These are phyloP conservation scores for Holothuria scabra DNA, from an alignment of 53 echinoderm and acorn worm species.

Conservation along the genomic window DNA sequence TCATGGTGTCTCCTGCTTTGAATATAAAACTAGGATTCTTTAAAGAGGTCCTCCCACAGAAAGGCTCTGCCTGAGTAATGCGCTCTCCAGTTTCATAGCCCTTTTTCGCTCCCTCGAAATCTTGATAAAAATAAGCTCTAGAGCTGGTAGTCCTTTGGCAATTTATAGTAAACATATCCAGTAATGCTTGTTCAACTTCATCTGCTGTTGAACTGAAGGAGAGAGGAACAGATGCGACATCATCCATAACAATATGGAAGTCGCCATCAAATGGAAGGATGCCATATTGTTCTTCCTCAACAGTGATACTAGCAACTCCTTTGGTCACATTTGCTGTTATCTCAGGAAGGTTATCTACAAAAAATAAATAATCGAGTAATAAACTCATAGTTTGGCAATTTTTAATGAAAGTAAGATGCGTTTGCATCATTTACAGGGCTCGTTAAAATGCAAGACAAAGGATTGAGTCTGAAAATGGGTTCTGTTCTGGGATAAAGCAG, in stretches of 20 bases:
- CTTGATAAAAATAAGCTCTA: conserved; percentile 47
- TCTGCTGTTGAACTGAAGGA: conserved; percentile 58
- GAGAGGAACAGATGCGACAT: conserved; percentile 43
- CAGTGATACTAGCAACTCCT: too few relatives aligned
- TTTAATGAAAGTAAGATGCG: too few relatives aligned
- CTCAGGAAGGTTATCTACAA: too few relatives aligned
- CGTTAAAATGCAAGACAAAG: too few relatives aligned
- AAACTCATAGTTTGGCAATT: too few relatives aligned
- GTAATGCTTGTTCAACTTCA: conserved; percentile 68
- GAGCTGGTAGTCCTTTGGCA: conserved; percentile 28
- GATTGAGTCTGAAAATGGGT: too few relatives aligned
- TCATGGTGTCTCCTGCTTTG: conserved; percentile 12
- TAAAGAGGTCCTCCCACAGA: conserved; percentile 68
- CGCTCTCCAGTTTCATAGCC: conserved; percentile 34
- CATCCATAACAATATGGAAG: conserved; percentile 57
- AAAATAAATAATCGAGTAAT: too few relatives aligned
- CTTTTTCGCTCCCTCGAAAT: conserved; percentile 46
- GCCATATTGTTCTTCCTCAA: too few relatives aligned
- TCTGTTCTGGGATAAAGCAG: too few relatives aligned
- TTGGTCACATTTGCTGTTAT: too few relatives aligned
- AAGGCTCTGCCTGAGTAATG: conserved; percentile 65
- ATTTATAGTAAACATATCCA: conserved; percentile 67
- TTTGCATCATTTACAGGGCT: too few relatives aligned
- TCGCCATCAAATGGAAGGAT: not conserved
- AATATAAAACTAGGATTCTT: conserved; percentile 67